phyloP scores from a whole-genome alignment of 2,113 vertebrate genomes.

The Acrocephalus kingi region DNA sequence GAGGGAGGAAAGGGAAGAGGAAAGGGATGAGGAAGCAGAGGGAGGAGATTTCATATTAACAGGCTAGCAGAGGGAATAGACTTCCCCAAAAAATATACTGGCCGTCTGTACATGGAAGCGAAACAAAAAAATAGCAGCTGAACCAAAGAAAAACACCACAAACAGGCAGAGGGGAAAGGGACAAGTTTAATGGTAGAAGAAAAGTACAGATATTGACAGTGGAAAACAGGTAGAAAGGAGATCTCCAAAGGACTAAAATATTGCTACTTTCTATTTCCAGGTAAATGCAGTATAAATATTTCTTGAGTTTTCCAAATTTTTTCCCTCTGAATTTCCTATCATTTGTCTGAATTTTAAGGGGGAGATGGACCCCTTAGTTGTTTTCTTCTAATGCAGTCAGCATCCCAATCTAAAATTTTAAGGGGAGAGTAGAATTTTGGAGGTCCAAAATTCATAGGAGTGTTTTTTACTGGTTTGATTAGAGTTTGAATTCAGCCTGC shows the following conservation, averaged over 20 bases:
- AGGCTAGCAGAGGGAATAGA: not conserved
- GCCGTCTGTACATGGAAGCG: not conserved
- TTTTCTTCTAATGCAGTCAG: not conserved
- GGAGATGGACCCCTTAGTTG: not conserved
- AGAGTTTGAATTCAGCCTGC: not conserved
- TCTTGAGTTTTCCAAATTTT: not conserved
- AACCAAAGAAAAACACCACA: slow-evolving; percentile 35
- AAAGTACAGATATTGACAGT: slow-evolving; percentile 81
- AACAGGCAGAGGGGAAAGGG: slow-evolving; percentile 78
- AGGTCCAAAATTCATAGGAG: not conserved
- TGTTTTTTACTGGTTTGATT: not conserved
- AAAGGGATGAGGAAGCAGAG: not conserved
- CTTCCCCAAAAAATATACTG: not conserved
- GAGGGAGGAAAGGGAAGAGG: not conserved
- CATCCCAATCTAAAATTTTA: not conserved
- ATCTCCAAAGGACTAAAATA: slow-evolving; percentile 59
- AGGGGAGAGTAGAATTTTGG: not conserved
- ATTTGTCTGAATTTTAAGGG: not conserved
- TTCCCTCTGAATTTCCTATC: not conserved
- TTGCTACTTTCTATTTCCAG: slow-evolving; percentile 34
- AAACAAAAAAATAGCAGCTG: slow-evolving; percentile 33
- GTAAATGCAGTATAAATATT: slow-evolving; percentile 1
- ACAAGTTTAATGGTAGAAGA: slow-evolving; percentile 88
- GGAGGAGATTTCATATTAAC: not conserved
- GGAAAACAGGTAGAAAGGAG: slow-evolving; percentile 69